These are phyloP conservation scores for Andrena haemorrhoa DNA, from an alignment of 2,888 invertebrate genomes.

Conservation along the genomic window DNA sequence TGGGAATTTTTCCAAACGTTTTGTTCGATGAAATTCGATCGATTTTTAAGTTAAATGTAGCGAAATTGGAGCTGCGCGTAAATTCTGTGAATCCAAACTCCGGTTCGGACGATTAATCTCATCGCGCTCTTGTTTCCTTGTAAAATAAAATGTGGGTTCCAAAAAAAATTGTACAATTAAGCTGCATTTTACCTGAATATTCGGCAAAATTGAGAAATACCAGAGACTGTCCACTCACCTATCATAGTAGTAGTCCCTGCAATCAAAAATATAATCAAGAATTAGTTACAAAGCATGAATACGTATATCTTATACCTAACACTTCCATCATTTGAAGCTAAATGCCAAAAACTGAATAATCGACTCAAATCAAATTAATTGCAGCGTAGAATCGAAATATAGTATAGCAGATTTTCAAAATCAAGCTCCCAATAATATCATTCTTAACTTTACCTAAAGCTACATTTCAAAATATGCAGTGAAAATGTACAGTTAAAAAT, in stretches of 20 bases:
- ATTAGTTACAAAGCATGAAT: constrained; percentile 23
- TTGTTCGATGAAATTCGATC: neutral
- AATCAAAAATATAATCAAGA: constrained; percentile 83
- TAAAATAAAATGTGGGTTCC: neutral
- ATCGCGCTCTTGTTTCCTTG: too few species aligned
- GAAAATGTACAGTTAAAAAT: neutral
- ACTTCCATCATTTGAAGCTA: neutral
- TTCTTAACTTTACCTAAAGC: too few species aligned
- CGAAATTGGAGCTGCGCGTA: neutral
- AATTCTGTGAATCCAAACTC: neutral
- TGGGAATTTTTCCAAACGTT: neutral
- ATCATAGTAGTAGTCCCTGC: constrained; percentile 90
- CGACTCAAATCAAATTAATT: neutral
- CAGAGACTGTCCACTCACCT: constrained; percentile 85
- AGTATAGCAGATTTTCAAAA: too few species aligned
- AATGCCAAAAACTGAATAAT: neutral
- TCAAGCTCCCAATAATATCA: too few species aligned
- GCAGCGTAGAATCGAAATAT: too few species aligned
- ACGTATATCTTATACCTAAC: neutral
- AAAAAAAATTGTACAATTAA: neutral
- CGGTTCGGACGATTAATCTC: too few species aligned
- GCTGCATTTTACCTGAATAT: constrained; percentile 8
- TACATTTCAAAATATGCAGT: too few species aligned
- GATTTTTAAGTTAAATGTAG: neutral
- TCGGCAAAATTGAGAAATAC: neutral